phyloP scores from a whole-genome alignment of 2,888 invertebrate genomes.

The Drosophila antonietae region DNA sequence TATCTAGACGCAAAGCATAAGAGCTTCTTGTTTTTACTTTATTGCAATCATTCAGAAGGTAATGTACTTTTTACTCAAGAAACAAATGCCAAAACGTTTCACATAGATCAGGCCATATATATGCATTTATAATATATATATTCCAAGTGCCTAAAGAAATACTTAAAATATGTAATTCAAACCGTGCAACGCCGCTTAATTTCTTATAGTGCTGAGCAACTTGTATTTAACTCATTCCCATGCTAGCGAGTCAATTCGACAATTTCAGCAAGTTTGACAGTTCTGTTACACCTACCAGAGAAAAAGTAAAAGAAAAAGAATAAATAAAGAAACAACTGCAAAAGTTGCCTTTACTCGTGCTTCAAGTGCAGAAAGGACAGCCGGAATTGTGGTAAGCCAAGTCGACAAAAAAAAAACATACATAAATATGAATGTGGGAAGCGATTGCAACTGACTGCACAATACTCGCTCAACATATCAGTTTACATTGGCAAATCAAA shows the following conservation, averaged over 20 bases:
- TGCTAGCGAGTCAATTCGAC: slow-evolving; percentile 44
- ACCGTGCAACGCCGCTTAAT: neutral
- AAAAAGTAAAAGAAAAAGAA: slow-evolving; percentile 2
- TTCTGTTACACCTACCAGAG: slow-evolving; percentile 60
- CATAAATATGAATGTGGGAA: neutral
- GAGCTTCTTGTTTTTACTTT: no score
- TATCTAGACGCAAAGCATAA: no score
- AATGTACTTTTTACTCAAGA: no score
- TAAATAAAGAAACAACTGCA: slow-evolving; percentile 43
- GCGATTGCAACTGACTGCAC: neutral
- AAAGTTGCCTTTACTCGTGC: slow-evolving; percentile 67
- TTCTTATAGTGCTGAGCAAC: neutral
- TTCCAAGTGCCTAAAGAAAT: neutral
- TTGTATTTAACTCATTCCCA: slow-evolving; percentile 29
- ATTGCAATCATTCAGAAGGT: no score
- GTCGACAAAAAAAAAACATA: slow-evolving; percentile 8
- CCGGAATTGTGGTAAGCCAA: slow-evolving; percentile 54
- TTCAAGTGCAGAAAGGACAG: slow-evolving; percentile 65
- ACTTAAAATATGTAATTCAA: neutral
- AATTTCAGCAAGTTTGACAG: slow-evolving; percentile 71
- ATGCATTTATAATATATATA: no score
- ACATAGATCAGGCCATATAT: neutral
- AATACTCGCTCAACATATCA: neutral
- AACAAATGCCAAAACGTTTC: no score
- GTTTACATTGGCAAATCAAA: neutral